A percentile compares a stretch with the other conserved stretches of the same genome.
phyloP scores from a whole-genome alignment of 1,140 invertebrate genomes.

The Zaprionus vittiger region DNA sequence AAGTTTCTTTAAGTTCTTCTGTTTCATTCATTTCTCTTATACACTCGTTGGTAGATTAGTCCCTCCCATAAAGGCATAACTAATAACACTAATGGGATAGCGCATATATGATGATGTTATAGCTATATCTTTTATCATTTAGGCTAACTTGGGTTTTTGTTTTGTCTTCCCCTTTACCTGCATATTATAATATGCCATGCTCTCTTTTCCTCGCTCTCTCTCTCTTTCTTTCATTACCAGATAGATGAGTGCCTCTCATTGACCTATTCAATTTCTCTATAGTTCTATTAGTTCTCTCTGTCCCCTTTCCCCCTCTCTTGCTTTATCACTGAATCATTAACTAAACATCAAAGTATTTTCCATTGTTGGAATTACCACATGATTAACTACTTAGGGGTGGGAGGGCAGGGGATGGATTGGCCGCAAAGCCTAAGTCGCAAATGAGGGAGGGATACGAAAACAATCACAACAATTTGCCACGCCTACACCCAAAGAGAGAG shows the following conservation, averaged over 20 bases:
- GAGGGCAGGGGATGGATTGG: not conserved
- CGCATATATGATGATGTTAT: no score
- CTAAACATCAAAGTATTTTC: constrained; percentile 27
- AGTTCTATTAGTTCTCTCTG: not conserved
- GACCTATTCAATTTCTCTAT: not conserved
- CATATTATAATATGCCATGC: no score
- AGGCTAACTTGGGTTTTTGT: no score
- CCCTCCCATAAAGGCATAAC: no score
- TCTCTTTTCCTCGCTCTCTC: no score
- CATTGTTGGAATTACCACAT: constrained; percentile 34
- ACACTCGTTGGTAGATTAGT: no score
- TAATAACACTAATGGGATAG: no score
- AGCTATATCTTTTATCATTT: no score
- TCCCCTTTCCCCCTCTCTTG: not conserved
- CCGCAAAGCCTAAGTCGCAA: constrained; percentile 9
- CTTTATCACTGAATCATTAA: constrained; percentile 25
- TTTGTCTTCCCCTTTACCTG: no score
- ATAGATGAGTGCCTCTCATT: not conserved
- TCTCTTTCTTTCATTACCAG: no score
- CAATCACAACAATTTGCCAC: constrained; percentile 82
- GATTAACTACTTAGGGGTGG: constrained; percentile 41
- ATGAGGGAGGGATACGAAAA: constrained; percentile 42
- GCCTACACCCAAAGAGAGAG: constrained; percentile 51
- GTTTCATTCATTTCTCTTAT: no score
- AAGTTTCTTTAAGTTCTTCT: no score